Base-by-base conservation (phyloP, 2,888 invertebrate species). In the Archips crataeganus region DNA sequence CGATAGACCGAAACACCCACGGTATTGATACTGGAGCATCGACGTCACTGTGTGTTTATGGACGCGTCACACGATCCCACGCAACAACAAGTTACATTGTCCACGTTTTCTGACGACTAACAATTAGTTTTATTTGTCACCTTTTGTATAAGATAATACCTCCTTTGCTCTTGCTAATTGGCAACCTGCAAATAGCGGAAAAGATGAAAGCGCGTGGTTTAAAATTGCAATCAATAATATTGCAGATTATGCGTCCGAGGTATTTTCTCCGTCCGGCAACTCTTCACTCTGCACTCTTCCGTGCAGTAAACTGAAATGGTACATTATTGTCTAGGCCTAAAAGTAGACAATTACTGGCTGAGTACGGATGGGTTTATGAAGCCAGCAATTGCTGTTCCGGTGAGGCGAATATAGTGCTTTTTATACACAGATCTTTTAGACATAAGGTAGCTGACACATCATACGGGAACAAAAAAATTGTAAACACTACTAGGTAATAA, bases 31-130 rank as follows among this genome's bases (percentile, higher is more conserved):
- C 23, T 45, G 23, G 45, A 45, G 23, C n/a, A 45, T 5, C 47
- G 11, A 34, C 63, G 63, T 63, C 63, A 63, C 63, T 39, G n/a
- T n/a, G 13, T 47, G 8, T 63, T 45, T 62, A 42, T 62, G 45
- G n/a, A 4, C n/a, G 23, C 62, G 62, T 62, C 62, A 62, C 62
- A 6, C 15, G 11, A 23, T 39, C 42, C 45, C 45, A 47, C 63
- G 8, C 32, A 47, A 9, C 54, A 63, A 47, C 4, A 47, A 47
- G 63, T 45, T 13, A 13, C 63, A 63, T 63, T 63, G 63, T 63
- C 63, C 9, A n/a, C 63, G 23, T 62, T 63, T 6, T 36, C 36
- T 36, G 36, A 45, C 63, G 47, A 13, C 63, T 47, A 42, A 47
- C 63, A 32, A 47, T 63, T 45, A 47, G 47, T 47, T 10, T 34